These are phyloP conservation scores for Leptopilina boulardi DNA, from an alignment of 1,140 invertebrate species.

Conservation along the genomic window DNA sequence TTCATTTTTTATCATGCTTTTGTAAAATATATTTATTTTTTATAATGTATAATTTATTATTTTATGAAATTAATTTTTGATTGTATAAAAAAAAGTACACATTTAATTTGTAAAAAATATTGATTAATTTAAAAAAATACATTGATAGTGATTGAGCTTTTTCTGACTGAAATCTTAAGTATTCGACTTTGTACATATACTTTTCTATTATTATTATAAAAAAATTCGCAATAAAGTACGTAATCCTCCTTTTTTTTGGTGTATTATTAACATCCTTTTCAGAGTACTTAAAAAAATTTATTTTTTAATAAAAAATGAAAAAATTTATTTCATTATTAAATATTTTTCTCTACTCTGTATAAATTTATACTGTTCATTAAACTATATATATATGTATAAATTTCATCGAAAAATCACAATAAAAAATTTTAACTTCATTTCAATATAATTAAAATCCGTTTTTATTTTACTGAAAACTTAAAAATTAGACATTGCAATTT, in stretches of 20 bases:
- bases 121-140: background rate
- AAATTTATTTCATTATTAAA: too few relatives aligned
- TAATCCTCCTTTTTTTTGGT: background rate
- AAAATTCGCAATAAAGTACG: background rate
- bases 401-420: background rate
- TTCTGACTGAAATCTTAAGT: background rate
- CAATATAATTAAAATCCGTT: too few relatives aligned
- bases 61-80: too few relatives aligned
- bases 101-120: background rate
- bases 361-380: too few relatives aligned
- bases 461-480: too few relatives aligned
- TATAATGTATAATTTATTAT: too few relatives aligned
- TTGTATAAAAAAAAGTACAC: too few relatives aligned
- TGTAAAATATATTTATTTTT: too few relatives aligned
- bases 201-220: constrained; percentile 12
- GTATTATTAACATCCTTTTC: background rate
- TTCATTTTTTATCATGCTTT: background rate
- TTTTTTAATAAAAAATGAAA: too few relatives aligned
- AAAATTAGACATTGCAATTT: too few relatives aligned
- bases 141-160: background rate
- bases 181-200: constrained; percentile 17
- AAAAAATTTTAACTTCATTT: background rate
- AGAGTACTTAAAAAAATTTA: background rate
- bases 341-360: too few relatives aligned
- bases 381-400: too few relatives aligned